Evolutionary conservation across 2,888 invertebrate species (phyloP), one percentile per base, ranked within the genome.

Genomic region (Nezara viridula): DNA sequence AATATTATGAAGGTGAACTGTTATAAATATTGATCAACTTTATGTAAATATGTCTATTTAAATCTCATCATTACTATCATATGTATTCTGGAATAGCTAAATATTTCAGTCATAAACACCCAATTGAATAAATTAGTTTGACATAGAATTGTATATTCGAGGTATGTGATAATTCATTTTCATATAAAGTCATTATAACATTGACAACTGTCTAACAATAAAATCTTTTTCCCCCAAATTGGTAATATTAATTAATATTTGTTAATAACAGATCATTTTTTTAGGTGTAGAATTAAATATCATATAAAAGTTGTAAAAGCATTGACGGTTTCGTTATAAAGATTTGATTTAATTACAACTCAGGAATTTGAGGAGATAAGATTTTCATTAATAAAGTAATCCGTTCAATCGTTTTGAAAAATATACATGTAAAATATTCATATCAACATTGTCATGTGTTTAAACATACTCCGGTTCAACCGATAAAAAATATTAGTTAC

Each of bases 21-120:
- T 21, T 32, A 60, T 60, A 60, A 60, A 73, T 73, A 73, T 73
- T 73, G 32, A 73, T 73, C 32, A 73, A 73, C 19, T 12, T 60
- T 27, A 73, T 73, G 66, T 37, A 7, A 73, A 73, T 37, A 73
- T 3, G 60, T 60, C 27, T 12, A 27, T 73, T 32, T 37, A 27
- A 55, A 55, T 14, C n/a, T 14, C n/a, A 3, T 55, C 27, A 27
- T 16, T 16, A 60, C 0, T 27, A 27, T 0, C 3, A 27, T 60
- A 60, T 60, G 12, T 16, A 60, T 60, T 60, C 60, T 9, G 27
- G 27, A 27, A 60, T 16, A 14, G 60, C 14, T 27, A 60, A 27
- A 60, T n/a, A 27, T 16, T 27, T 60, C 2, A 27, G 60, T 60
- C 14, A 60, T 60, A 16, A n/a, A 55, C 55, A 60, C 60, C 14